Percentiles rank a stretch among this genome's conserved stretches.
Conservation (phyloP, 1,140 invertebrate genomes). For the Tetragonula clypearis region DNA sequence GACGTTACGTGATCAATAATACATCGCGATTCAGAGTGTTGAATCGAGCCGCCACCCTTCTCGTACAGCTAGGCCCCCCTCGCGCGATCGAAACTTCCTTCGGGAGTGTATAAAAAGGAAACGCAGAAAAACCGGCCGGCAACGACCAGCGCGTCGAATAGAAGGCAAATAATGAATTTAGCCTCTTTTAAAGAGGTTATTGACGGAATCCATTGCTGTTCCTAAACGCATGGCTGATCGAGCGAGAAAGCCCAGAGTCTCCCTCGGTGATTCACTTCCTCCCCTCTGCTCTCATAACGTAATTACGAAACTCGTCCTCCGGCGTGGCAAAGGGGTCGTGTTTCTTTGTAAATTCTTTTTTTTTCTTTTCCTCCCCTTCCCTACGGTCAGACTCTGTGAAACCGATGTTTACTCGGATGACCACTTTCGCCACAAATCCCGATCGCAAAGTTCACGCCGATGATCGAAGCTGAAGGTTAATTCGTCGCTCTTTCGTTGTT, state of each 20-base stretch:
- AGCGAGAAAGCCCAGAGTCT: constrained; percentile 43
- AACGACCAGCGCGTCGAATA: constrained; percentile 28
- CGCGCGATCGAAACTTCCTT: constrained; percentile 48
- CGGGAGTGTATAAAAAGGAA: constrained; percentile 40
- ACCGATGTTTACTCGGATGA: constrained; percentile 63
- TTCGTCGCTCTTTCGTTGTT: too few species aligned
- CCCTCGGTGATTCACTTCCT: constrained; percentile 12
- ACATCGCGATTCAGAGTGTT: constrained; percentile 33
- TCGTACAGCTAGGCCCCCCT: too few species aligned
- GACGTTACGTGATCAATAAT: constrained; percentile 47
- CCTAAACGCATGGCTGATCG: constrained; percentile 66
- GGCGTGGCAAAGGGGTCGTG: constrained; percentile 58
- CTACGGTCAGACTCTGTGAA: constrained; percentile 5
- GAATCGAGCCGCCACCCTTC: neutral
- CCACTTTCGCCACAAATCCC: constrained; percentile 53
- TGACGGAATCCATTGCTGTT: constrained; percentile 58
- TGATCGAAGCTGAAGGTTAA: neutral
- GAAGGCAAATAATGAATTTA: constrained; percentile 66
- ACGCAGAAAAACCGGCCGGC: constrained; percentile 30
- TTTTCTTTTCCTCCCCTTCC: neutral
- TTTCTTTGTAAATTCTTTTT: constrained; percentile 40
- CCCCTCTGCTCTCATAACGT: constrained; percentile 48
- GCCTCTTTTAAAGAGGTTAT: constrained; percentile 66
- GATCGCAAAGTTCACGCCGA: constrained; percentile 39
- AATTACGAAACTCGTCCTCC: constrained; percentile 62